phyloP scores from a whole-genome alignment of 2,113 vertebrate genomes.

The Eptesicus fuscus region DNA sequence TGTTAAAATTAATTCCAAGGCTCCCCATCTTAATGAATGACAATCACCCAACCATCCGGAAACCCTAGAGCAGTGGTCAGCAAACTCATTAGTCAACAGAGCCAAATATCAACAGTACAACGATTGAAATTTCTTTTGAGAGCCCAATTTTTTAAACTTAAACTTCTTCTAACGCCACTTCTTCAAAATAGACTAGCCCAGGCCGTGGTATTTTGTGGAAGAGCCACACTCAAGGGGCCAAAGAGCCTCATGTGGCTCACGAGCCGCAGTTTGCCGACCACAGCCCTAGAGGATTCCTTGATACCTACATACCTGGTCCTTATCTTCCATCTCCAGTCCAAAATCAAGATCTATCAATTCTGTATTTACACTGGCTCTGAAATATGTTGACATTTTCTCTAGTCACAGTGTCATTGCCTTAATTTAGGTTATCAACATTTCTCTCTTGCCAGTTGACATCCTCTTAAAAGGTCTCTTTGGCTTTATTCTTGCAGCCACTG shows the following conservation, averaged over 20 bases:
- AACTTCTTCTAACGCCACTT: too few relatives aligned
- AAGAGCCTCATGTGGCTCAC: too few relatives aligned
- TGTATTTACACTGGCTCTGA: background rate
- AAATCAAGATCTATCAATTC: background rate
- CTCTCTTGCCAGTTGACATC: background rate
- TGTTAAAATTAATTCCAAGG: background rate
- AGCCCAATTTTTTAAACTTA: too few relatives aligned
- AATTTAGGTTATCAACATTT: background rate
- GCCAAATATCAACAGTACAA: too few relatives aligned
- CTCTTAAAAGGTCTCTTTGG: background rate
- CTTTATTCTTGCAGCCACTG: background rate
- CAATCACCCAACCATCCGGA: background rate
- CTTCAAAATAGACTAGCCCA: too few relatives aligned
- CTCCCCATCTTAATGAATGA: background rate
- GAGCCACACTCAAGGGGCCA: too few relatives aligned
- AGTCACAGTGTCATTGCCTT: background rate
- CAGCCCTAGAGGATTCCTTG: background rate
- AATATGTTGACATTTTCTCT: background rate
- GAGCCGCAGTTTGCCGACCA: too few relatives aligned
- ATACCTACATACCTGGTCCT: background rate
- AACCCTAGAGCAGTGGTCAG: background rate
- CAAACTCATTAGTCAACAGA: too few relatives aligned
- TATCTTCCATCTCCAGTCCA: background rate
- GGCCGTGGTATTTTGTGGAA: too few relatives aligned
- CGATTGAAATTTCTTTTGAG: too few relatives aligned